Evolutionary conservation across 2,888 invertebrate genomes (phyloP), one percentile per base, ranked within the genome.

Genomic region (Erebia aethiops): DNA sequence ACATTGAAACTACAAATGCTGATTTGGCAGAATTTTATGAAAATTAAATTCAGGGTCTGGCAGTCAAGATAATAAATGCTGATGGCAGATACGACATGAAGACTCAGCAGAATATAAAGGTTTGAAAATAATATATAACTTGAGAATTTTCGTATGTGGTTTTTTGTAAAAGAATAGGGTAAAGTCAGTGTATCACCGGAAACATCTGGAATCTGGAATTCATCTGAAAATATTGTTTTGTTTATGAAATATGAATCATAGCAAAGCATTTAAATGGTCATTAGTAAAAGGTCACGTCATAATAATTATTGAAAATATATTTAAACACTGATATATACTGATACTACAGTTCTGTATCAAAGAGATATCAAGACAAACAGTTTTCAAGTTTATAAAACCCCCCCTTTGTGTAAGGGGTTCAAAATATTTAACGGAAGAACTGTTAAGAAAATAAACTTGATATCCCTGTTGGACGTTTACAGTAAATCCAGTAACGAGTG

Each of bases 1-100:
- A 35, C 43, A 43, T 69, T 66, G 21, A 69, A 74, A 73, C 71
- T 70, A 62, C 63, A 76, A 71, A 18, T 69, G 73, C 74, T 61
- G 75, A 76, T 76, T 73, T 74, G 76, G 78, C 75, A 64, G 54
- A 26, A 75, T 75, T 80, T 77, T 76, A 79, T 80, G 79, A 77
- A 79, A 79, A 80, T 77, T 79, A 77, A 79, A 80, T 79, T 79
- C 54, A 11, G 76, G 76, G 74, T 75, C 67, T 71, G 68, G 74
- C 70, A 75, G 79, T 79, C 78, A 72, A 71, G 65, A 69, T 68
- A 43, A 43, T 43, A 11, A 43, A 58, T 61, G 54, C 41, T 46
- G 65, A 57, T 73, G 18, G 18, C 18, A 54, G 18, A 54, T 18
- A 18, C 11, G 35, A 64, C n/a, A 49, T 61, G 61, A 21, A 35